phyloP scores from a whole-genome alignment of 2,888 invertebrate genomes.

The Pteria penguin region DNA sequence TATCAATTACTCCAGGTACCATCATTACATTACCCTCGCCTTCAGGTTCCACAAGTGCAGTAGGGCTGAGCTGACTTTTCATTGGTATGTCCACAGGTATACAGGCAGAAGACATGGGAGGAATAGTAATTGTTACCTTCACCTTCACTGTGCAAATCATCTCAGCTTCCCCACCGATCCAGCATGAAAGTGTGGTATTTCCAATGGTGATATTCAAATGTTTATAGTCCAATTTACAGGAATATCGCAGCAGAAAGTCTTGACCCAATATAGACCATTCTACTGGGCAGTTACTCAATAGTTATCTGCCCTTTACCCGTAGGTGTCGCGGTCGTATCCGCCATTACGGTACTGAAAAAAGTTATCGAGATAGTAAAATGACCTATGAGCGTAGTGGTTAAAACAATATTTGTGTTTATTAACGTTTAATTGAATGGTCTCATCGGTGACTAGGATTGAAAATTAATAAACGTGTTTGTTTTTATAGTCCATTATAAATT shows the following conservation, averaged over 20 bases:
- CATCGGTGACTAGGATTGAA: no score
- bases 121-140: not conserved
- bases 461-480: no score
- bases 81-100: conserved; percentile 4
- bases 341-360: no score
- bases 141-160: conserved; percentile 9
- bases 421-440: no score
- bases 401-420: no score
- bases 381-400: no score
- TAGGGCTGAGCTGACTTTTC: not conserved
- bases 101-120: not conserved
- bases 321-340: no score
- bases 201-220: conserved; percentile 1
- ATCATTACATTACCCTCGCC: not conserved
- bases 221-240: conserved; percentile 11
- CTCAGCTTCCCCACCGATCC: not conserved
- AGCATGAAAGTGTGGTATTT: not conserved
- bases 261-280: no score
- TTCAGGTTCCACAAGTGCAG: conserved; percentile 7
- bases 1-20: not conserved
- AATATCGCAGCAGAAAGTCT: conserved; percentile 19
- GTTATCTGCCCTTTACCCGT: no score
- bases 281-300: no score
- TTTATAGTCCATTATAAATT: no score
- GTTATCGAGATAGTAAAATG: no score